Percentiles rank a stretch among this genome's conserved stretches.
Evolutionary conservation across 2,797 vertebrate genomes (phyloP).

Genomic region (Pogonophryne albipinna): DNA sequence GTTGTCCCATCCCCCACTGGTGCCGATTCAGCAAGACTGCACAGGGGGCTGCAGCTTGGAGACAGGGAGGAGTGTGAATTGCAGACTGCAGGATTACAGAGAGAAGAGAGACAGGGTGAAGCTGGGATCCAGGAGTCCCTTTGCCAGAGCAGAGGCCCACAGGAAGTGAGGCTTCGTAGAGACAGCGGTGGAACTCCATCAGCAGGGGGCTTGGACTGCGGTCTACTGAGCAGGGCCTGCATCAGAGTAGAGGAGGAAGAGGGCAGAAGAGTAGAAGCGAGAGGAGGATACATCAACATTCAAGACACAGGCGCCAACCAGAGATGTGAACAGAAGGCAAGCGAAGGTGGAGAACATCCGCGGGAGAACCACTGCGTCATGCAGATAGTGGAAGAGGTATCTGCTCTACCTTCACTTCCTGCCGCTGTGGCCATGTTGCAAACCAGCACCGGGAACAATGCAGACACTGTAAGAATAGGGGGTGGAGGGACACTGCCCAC

Average conservation of each 20-base stretch:
- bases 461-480: conserved; percentile 70
- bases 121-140: conserved; percentile 38
- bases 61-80: conserved; percentile 82
- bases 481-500: conserved; percentile 79
- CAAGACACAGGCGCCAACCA: conserved; percentile 80
- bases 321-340: conserved; percentile 93
- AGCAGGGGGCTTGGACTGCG: conserved; percentile 56
- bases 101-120: conserved; percentile 70
- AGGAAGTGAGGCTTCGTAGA: conserved; percentile 56
- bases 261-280: conserved; percentile 30
- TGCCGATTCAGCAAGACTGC: conserved; percentile 83
- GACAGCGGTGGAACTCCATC: conserved; percentile 58
- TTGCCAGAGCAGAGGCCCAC: conserved; percentile 41
- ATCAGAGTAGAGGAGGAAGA: conserved; percentile 52
- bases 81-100: conserved; percentile 85
- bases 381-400: conserved; percentile 96
- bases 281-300: conserved; percentile 76
- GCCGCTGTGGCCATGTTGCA: conserved; percentile 93
- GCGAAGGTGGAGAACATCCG: conserved; percentile 85
- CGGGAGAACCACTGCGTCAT: conserved; percentile 86
- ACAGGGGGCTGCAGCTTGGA: conserved; percentile 71
- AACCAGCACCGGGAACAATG: conserved; percentile 86
- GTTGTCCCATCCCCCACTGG: conserved; percentile 85
- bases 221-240: conserved; percentile 45
- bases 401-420: conserved; percentile 88